Percentiles rank a stretch among this genome's conserved stretches.
These are phyloP conservation scores for Tinea trinotella DNA, from an alignment of 2,888 invertebrate genomes.

Conservation along the genomic window DNA sequence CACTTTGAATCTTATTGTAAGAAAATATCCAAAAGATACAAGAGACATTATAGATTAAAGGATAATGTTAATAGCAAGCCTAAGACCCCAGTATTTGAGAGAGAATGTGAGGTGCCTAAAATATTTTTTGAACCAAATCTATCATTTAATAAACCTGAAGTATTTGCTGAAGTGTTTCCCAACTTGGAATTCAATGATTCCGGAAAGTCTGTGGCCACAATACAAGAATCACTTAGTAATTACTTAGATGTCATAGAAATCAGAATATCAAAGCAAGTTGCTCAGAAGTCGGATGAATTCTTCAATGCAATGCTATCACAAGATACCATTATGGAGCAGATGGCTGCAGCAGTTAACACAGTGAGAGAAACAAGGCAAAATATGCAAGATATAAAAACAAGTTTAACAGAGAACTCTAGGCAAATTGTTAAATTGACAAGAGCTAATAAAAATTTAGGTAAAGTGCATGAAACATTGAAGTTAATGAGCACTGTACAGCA, in stretches of 20 bases:
- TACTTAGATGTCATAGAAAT: conserved; percentile 96
- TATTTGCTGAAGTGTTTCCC: conserved; percentile 90
- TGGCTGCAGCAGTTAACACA: conserved; percentile 85
- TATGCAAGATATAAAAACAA: conserved; percentile 83
- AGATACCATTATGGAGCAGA: conserved; percentile 95
- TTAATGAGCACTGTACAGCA: conserved; percentile 96
- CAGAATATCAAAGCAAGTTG: conserved; percentile 92
- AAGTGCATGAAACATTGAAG: conserved; percentile 83
- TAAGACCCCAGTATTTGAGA: conserved; percentile 58
- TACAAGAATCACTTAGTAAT: conserved; percentile 93
- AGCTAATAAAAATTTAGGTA: conserved; percentile 75
- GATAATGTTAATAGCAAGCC: conserved; percentile 51
- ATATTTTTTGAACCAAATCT: conserved; percentile 88
- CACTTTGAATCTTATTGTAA: conserved; percentile 92
- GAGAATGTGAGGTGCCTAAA: conserved; percentile 81
- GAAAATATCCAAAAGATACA: conserved; percentile 79
- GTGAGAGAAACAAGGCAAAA: conserved; percentile 82
- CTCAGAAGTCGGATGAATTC: conserved; percentile 96
- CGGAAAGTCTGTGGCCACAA: conserved; percentile 76
- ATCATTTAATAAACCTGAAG: conserved; percentile 82
- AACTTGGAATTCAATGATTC: conserved; percentile 71
- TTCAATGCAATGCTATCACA: conserved; percentile 99
- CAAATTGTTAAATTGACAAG: conserved; percentile 81
- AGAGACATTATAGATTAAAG: conserved; percentile 74
- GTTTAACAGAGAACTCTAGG: conserved; percentile 85